Base-by-base conservation (phyloP, 2,888 invertebrate species). In the Euzetes globulus region DNA sequence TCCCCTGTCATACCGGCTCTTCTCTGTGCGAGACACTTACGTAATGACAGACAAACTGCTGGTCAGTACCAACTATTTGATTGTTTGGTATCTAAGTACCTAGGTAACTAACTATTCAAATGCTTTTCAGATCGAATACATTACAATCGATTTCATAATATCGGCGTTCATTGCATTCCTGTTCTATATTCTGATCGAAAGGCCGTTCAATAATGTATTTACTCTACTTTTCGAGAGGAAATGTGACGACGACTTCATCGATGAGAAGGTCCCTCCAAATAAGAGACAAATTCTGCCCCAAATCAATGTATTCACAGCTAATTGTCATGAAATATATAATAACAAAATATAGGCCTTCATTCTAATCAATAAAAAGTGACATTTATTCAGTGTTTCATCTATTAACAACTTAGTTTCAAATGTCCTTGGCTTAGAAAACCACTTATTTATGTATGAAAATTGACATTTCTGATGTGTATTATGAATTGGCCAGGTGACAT, bases 11-110 rank as follows among this genome's bases (percentile, higher is more conserved):
- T 65, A 73, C 47, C 73, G 73, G 0, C 33, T 73, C 17, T 73
- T 73, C 41, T 65, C 73, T 6, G 73, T 73, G n/a, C 33, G 73
- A 11, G 73, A 73, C 25, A 68, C 73, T 13, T 73, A 73, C 29
- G 73, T 73, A 25, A 73, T 73, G 73, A 73, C 73, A 1, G 73
- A 73, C 29, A 73, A 73, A 73, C 9, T 73, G 15, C 33, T 73
- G 68, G 73, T 73, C 19, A 73, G 33, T 50, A 7, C 7, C 1
- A 33, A 33, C 33, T 6, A 33, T 33, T 33, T 41, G 4, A 6
- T 45, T n/a, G 58, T 11, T 58, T 58, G 1, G 58, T 5, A 6
- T 55, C 22, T 6, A 22, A 22, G 19, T 6, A 19, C n/a, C n/a
- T n/a, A n/a, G n/a, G n/a, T n/a, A 25, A 41, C 13, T 41, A 27